Evolutionary conservation across 2,797 vertebrate species (phyloP).

Genomic region (Siniperca undulata): DNA sequence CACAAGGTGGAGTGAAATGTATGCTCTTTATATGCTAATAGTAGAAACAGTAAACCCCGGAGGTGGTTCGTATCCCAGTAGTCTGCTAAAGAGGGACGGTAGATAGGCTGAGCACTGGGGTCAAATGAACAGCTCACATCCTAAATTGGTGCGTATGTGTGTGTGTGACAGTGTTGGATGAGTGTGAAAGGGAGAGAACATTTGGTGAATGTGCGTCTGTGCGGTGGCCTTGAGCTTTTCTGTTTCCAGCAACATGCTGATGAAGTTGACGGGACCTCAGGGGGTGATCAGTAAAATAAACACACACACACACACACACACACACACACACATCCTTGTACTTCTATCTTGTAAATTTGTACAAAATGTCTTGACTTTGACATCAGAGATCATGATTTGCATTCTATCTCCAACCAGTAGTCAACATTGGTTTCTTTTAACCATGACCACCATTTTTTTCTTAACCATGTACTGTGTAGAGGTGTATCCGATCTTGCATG

Average conservation of each 20-base stretch:
- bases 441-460: not conserved
- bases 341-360: not conserved
- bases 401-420: not conserved
- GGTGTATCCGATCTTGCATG: not conserved
- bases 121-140: slow-evolving; percentile 63
- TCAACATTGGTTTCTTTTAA: not conserved
- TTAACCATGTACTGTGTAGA: no score
- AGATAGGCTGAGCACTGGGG: slow-evolving; percentile 62
- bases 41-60: slow-evolving; percentile 63
- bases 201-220: not conserved
- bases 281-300: slow-evolving; percentile 24
- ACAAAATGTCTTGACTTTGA: not conserved
- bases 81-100: slow-evolving; percentile 55
- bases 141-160: slow-evolving; percentile 39
- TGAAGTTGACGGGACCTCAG: slow-evolving; percentile 20
- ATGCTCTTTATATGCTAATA: slow-evolving; percentile 77
- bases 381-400: no score
- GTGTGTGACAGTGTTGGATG: slow-evolving; percentile 14
- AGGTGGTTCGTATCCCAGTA: slow-evolving; percentile 65
- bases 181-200: slow-evolving; percentile 26
- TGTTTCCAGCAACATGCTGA: slow-evolving; percentile 35
- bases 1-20: slow-evolving; percentile 50
- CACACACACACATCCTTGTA: not conserved
- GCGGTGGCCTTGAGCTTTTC: slow-evolving; percentile 33
- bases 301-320: slow-evolving; percentile 14